Percentiles rank a stretch among this genome's conserved stretches.
Conservation (phyloP, 2,888 invertebrate species). For the Amiota minor region DNA sequence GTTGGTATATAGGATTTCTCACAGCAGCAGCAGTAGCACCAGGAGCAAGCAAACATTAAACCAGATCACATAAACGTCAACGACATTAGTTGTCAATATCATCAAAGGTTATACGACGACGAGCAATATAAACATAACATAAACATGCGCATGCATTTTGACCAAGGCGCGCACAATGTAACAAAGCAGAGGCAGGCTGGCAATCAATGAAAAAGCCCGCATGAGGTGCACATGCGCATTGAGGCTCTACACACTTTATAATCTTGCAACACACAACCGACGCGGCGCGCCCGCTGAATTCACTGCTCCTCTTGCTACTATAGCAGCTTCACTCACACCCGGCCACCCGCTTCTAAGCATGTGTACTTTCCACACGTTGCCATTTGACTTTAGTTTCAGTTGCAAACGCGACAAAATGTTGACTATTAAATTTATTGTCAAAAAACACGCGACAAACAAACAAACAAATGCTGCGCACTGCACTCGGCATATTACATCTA, state of each 20-base stretch:
- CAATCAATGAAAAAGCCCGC: not conserved
- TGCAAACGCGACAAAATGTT: slow-evolving; percentile 4
- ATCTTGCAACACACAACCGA: too few relatives aligned
- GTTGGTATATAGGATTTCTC: not conserved
- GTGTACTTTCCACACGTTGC: not conserved
- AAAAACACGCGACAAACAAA: slow-evolving; percentile 51
- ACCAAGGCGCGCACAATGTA: not conserved
- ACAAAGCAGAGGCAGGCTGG: not conserved
- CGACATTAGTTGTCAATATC: too few relatives aligned
- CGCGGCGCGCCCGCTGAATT: not conserved
- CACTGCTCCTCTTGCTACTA: too few relatives aligned
- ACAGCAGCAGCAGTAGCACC: not conserved
- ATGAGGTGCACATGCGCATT: not conserved
- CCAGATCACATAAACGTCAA: not conserved
- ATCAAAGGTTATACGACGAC: too few relatives aligned
- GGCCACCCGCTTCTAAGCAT: not conserved
- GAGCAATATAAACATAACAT: too few relatives aligned
- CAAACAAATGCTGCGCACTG: not conserved
- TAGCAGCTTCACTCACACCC: too few relatives aligned
- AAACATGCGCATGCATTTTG: not conserved
- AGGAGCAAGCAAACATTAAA: not conserved
- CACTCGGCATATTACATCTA: too few relatives aligned
- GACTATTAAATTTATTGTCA: slow-evolving; percentile 52
- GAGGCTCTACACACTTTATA: too few relatives aligned
- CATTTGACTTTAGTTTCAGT: not conserved